phyloP scores from a whole-genome alignment of 2,888 invertebrate species.

The Epinotia nisella region DNA sequence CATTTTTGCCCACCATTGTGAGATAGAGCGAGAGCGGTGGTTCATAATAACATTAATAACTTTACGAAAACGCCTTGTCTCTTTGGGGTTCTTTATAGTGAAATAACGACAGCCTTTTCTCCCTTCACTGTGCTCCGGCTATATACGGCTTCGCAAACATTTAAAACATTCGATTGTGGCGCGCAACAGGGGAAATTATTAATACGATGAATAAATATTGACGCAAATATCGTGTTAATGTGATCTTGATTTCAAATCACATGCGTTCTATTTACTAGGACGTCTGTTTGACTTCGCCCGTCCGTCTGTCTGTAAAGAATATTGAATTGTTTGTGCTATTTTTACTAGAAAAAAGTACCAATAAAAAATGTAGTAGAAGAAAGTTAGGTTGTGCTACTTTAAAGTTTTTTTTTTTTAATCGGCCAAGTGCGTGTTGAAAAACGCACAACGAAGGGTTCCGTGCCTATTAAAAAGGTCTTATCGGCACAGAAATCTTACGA shows the following conservation, averaged over 20 bases:
- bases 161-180: constrained; percentile 40
- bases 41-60: no score
- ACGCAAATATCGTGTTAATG: constrained; percentile 33
- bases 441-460: no score
- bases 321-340: background rate
- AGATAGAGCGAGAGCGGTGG: no score
- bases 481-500: no score
- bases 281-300: constrained; percentile 21
- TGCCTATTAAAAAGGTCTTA: no score
- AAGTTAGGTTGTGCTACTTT: background rate
- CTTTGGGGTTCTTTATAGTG: no score
- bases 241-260: constrained; percentile 44
- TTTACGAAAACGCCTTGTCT: no score
- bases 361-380: background rate
- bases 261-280: constrained; percentile 17
- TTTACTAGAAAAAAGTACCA: background rate
- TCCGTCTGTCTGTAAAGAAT: constrained; percentile 23
- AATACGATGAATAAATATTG: constrained; percentile 45
- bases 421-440: no score
- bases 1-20: no score
- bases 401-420: no score
- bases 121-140: constrained; percentile 12
- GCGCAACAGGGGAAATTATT: constrained; percentile 44
- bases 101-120: background rate
- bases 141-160: constrained; percentile 42